Evolutionary conservation across 1,140 invertebrate species (phyloP).

Genomic region (Lithobius niger): DNA sequence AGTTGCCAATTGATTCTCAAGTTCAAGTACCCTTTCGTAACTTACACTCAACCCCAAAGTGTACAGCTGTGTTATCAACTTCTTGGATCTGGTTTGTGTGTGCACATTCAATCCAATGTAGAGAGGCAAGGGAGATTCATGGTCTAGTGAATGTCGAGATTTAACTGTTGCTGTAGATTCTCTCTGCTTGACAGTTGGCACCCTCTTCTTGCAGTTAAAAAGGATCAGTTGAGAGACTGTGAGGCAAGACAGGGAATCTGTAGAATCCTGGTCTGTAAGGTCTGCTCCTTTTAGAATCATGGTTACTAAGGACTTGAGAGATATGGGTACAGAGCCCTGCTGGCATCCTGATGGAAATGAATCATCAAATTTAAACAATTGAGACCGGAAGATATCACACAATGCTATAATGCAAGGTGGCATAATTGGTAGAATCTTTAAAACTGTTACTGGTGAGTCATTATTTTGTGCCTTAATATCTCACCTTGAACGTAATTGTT

Average conservation of each 20-base stretch:
- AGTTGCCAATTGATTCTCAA: neutral
- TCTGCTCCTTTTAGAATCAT: neutral
- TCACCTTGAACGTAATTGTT: too few relatives aligned
- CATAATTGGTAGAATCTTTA: too few relatives aligned
- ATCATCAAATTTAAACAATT: too few relatives aligned
- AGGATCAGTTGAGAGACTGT: neutral
- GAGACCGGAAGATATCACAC: too few relatives aligned
- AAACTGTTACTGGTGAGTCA: too few relatives aligned
- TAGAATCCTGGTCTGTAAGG: neutral
- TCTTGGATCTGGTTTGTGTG: neutral
- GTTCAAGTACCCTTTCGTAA: neutral
- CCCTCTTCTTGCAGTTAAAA: neutral
- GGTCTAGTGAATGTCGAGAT: neutral
- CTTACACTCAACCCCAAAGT: neutral
- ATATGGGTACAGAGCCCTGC: neutral
- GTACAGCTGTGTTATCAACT: neutral
- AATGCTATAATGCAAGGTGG: too few relatives aligned
- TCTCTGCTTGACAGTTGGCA: too few relatives aligned
- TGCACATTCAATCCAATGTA: neutral
- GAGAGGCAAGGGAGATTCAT: neutral
- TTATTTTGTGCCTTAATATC: too few relatives aligned
- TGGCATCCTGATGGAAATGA: neutral
- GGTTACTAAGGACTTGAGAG: neutral
- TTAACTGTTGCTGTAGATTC: too few relatives aligned
- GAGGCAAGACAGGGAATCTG: neutral